Conservation (phyloP, 2,888 invertebrate genomes). For the Masnerella sp. region DNA sequence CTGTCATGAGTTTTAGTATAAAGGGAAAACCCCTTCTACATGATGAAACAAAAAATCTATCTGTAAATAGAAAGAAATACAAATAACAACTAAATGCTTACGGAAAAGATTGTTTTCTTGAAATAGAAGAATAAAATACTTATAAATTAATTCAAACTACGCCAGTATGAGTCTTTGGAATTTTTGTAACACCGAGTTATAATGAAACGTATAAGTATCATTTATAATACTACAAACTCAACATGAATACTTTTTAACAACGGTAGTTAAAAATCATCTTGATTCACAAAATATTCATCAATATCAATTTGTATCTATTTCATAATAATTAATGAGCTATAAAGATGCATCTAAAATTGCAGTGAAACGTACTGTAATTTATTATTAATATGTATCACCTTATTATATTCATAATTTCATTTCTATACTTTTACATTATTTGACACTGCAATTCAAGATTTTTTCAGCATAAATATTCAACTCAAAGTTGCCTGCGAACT, state of each 20-base stretch:
- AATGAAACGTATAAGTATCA: too few relatives aligned
- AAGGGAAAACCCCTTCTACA: too few relatives aligned
- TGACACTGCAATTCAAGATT: conserved; percentile 13
- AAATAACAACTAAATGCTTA: too few relatives aligned
- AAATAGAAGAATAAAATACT: too few relatives aligned
- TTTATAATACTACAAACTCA: conserved; percentile 32
- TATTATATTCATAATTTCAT: not conserved
- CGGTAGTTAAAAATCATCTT: conserved; percentile 22
- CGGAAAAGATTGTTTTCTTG: too few relatives aligned
- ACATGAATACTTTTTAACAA: conserved; percentile 30
- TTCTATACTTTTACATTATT: not conserved
- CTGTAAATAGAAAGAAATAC: too few relatives aligned
- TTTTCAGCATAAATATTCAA: not conserved
- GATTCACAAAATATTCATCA: conserved; percentile 7
- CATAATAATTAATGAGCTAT: not conserved
- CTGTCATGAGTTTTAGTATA: too few relatives aligned
- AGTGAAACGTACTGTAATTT: conserved; percentile 7
- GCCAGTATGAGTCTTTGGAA: too few relatives aligned
- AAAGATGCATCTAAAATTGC: conserved; percentile 1
- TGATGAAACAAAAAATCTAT: too few relatives aligned
- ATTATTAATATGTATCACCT: too few relatives aligned
- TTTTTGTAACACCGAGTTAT: too few relatives aligned
- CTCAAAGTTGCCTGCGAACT: conserved; percentile 2
- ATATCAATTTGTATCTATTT: conserved; percentile 4
- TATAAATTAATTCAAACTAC: too few relatives aligned